Conservation (phyloP, 2,888 invertebrate species). For the Lordiphosa andalusiaca region DNA sequence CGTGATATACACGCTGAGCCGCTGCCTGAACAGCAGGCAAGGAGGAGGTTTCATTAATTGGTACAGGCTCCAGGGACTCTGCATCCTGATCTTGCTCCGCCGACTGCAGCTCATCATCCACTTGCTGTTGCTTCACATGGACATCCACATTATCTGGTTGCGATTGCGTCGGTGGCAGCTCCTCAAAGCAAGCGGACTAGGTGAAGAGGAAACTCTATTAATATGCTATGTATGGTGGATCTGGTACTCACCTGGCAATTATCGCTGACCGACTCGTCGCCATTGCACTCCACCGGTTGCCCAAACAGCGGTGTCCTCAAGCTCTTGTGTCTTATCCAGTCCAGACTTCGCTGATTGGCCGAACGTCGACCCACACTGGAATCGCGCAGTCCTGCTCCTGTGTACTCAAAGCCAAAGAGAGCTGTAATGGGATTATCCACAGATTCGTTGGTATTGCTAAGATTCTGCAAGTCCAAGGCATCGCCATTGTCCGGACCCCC, state of each 20-base stretch:
- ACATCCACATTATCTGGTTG: slow-evolving; percentile 55
- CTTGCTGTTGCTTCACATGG: slow-evolving; percentile 52
- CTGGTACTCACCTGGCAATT: slow-evolving; percentile 82
- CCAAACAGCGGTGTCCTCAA: slow-evolving; percentile 73
- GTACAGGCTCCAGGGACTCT: slow-evolving; percentile 29
- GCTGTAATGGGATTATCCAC: slow-evolving; percentile 72
- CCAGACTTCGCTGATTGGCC: slow-evolving; percentile 55
- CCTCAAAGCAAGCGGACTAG: slow-evolving; percentile 78
- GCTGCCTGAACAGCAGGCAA: background rate
- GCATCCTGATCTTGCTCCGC: slow-evolving; percentile 48
- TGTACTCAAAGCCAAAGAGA: slow-evolving; percentile 64
- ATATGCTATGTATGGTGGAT: background rate
- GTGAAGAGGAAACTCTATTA: background rate
- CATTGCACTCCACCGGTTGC: slow-evolving; percentile 79
- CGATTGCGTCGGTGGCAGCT: slow-evolving; percentile 52
- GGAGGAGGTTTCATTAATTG: slow-evolving; percentile 33
- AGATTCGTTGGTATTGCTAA: slow-evolving; percentile 76
- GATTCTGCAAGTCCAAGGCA: slow-evolving; percentile 75
- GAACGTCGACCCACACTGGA: slow-evolving; percentile 66
- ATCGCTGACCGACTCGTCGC: slow-evolving; percentile 76
- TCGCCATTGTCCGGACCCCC: slow-evolving; percentile 61
- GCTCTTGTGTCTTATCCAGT: slow-evolving; percentile 56
- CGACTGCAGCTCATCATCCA: slow-evolving; percentile 59
- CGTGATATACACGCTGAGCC: slow-evolving; percentile 37
- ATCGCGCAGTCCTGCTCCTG: slow-evolving; percentile 53